Base-by-base conservation (phyloP, 92 coral and sea anemone species). In the Palythoa grandis region DNA sequence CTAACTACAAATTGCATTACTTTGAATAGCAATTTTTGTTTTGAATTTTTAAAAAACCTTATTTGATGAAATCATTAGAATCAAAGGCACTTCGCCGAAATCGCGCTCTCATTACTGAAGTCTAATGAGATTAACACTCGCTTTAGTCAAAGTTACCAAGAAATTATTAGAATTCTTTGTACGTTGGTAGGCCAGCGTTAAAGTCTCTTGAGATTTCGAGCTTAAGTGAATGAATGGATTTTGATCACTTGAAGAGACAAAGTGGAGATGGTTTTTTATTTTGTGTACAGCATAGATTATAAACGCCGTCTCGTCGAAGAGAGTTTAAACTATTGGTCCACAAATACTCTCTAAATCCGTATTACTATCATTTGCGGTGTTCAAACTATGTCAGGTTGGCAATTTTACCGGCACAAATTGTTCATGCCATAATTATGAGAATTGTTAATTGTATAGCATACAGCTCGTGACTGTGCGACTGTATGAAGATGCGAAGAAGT, bases 71-170 rank as follows among this genome's bases (percentile, higher is more conserved):
- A 66, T 80, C 63, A 40, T 40, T 65, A 47, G 24, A 53, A 76
- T 60, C 9, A 65, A 65, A 16, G 23, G 38, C 29, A 50, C 20
- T 63, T 65, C 58, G 53, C 40, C 37, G 39, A 65, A 63, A 52
- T 80, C 74, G 47, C 72, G 74, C 83, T 20, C 60, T 66, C 85
- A 80, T 80, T 80, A 68, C 14, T 80, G 74, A 80, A 29, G 74
- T 10, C 63, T 66, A 80, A 66, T 63, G 61, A 80, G 85, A 80
- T 80, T 80, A 80, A 24, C 43, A 80, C 52, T 66, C 73, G 74
- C 43, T 43, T 80, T 35, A 80, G 72, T 54, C 57, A 63, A 67
- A 80, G 35, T 61, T 70, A 23, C 56, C n/a, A 65, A 80, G 25
- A 35, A 43, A 17, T 53, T 25, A 80, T 80, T 80, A 68, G 52